These are phyloP conservation scores for Smutsia gigantea DNA, from an alignment of 2,797 vertebrate genomes.

Conservation along the genomic window DNA sequence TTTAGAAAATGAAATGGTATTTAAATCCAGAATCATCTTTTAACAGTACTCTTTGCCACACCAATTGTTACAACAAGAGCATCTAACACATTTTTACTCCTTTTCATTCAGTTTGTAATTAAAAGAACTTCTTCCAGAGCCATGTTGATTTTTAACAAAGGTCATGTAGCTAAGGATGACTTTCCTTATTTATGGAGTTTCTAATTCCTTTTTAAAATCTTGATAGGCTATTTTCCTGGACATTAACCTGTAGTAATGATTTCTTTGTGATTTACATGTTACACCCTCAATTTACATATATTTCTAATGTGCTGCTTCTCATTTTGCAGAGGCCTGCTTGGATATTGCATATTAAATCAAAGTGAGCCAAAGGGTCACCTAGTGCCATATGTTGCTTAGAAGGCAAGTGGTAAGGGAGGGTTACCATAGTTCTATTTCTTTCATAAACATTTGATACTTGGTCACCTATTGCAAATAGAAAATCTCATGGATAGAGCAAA, in stretches of 20 bases:
- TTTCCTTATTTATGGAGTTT: conserved; percentile 53
- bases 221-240: conserved; percentile 55
- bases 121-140: neutral
- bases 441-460: conserved; percentile 44
- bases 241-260: conserved; percentile 65
- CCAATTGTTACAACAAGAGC: neutral
- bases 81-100: neutral
- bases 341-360: conserved; percentile 21
- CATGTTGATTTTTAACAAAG: conserved; percentile 46
- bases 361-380: neutral
- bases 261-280: conserved; percentile 68
- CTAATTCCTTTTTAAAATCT: conserved; percentile 55
- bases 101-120: neutral
- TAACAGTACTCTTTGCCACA: neutral
- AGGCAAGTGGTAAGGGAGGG: neutral
- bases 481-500: neutral
- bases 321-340: conserved; percentile 42
- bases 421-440: conserved; percentile 16
- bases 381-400: neutral
- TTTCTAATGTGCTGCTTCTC: conserved; percentile 21
- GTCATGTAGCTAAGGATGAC: neutral
- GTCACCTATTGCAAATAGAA: conserved; percentile 59
- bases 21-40: neutral
- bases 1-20: neutral
- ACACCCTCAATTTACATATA: conserved; percentile 40